Percentiles rank a stretch among this genome's conserved stretches.
These are phyloP conservation scores for Turdus rufiventris DNA, from an alignment of 2,113 vertebrate genomes.

Conservation along the genomic window DNA sequence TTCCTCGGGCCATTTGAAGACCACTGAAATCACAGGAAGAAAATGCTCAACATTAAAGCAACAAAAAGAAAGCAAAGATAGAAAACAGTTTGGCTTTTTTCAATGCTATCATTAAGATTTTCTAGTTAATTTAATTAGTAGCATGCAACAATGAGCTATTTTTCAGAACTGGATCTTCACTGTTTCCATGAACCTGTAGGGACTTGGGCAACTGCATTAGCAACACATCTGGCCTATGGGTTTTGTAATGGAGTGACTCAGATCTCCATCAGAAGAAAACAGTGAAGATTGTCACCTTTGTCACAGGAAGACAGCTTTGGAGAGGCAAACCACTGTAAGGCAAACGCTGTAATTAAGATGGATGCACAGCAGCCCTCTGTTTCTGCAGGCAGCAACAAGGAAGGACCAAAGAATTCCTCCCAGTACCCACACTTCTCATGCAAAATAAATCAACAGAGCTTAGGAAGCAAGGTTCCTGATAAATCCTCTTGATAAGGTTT, in stretches of 20 bases:
- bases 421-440: background rate
- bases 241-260: background rate
- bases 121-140: background rate
- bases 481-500: background rate
- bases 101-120: background rate
- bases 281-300: background rate
- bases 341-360: background rate
- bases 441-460: background rate
- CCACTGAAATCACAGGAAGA: background rate
- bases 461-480: background rate
- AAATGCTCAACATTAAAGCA: background rate
- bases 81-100: background rate
- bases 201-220: background rate
- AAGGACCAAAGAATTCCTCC: background rate
- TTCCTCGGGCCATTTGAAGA: background rate
- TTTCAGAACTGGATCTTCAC: background rate
- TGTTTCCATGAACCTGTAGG: background rate
- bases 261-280: background rate
- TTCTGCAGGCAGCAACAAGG: background rate
- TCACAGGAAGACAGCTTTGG: background rate
- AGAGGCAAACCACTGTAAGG: background rate
- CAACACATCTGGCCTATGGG: background rate
- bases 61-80: background rate
- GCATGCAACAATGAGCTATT: background rate
- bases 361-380: background rate